A percentile compares a stretch with the other conserved stretches of the same genome.
phyloP scores from a whole-genome alignment of 1,140 invertebrate species.

The Himalopsyche phryganea region DNA sequence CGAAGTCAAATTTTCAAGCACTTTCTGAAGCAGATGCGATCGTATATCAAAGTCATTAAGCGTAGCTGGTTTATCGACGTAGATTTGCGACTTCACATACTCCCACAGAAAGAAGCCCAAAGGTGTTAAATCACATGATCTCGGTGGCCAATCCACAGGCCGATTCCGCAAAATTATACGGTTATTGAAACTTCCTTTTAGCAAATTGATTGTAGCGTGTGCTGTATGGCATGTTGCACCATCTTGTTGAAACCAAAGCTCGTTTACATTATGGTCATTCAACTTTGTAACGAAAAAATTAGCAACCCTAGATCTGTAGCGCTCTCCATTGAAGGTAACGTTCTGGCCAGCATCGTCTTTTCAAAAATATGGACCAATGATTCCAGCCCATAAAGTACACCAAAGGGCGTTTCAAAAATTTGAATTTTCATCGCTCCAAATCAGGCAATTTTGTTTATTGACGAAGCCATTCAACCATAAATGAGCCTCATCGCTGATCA shows the following conservation, averaged over 20 bases:
- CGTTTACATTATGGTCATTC: constrained; percentile 24
- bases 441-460: constrained; percentile 35
- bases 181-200: no score
- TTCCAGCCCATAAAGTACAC: constrained; percentile 30
- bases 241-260: constrained; percentile 36
- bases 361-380: constrained; percentile 40
- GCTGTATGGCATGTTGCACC: no score
- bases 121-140: no score
- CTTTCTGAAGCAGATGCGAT: no score
- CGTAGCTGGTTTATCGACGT: no score
- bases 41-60: no score
- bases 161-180: no score
- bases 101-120: no score
- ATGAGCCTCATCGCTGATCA: constrained; percentile 32
- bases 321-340: constrained; percentile 36
- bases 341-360: constrained; percentile 32
- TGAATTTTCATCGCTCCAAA: constrained; percentile 31
- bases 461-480: constrained; percentile 26
- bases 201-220: no score
- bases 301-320: constrained; percentile 37
- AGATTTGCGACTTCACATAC: no score
- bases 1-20: no score
- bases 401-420: constrained; percentile 33
- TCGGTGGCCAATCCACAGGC: no score
- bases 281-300: constrained; percentile 36